Conservation (phyloP, 2,797 vertebrate species). For the Taeniopygia guttata region DNA sequence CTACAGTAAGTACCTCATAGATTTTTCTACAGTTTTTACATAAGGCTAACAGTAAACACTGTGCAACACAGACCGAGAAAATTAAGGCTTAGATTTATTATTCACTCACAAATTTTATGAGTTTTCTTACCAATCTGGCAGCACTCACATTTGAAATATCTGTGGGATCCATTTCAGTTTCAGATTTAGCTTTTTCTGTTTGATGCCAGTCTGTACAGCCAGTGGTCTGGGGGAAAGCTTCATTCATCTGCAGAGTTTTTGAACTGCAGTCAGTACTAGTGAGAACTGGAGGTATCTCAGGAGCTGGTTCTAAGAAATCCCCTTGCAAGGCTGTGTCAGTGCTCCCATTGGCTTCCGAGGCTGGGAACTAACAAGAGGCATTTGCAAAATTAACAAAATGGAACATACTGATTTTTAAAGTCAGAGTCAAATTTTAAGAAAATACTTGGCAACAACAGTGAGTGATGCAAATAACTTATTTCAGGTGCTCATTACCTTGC, state of each 20-base stretch:
- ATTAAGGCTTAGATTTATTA: background rate
- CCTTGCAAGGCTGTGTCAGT: conserved; percentile 69
- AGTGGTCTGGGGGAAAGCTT: conserved; percentile 63
- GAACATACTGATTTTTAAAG: background rate
- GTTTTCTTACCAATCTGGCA: conserved; percentile 84
- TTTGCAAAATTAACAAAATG: conserved; percentile 24
- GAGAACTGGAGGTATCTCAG: conserved; percentile 68
- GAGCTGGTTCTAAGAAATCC: background rate
- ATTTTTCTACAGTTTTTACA: background rate
- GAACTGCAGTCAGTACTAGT: conserved; percentile 46
- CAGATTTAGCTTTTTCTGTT: conserved; percentile 80
- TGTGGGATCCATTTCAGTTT: conserved; percentile 90
- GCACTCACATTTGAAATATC: conserved; percentile 99
- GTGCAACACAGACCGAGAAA: background rate
- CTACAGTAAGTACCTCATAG: background rate
- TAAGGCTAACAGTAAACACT: background rate
- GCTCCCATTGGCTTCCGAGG: conserved; percentile 73
- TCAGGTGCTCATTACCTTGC: background rate
- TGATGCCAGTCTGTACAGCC: conserved; percentile 69
- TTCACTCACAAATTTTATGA: conserved; percentile 28
- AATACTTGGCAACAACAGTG: background rate
- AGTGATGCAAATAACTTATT: background rate
- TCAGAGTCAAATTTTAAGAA: background rate
- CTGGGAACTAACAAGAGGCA: conserved; percentile 79
- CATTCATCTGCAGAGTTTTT: conserved; percentile 47